Evolutionary conservation across 2,888 invertebrate genomes (phyloP), one percentile per base, ranked within the genome.

Genomic region (Ischnura elegans): DNA sequence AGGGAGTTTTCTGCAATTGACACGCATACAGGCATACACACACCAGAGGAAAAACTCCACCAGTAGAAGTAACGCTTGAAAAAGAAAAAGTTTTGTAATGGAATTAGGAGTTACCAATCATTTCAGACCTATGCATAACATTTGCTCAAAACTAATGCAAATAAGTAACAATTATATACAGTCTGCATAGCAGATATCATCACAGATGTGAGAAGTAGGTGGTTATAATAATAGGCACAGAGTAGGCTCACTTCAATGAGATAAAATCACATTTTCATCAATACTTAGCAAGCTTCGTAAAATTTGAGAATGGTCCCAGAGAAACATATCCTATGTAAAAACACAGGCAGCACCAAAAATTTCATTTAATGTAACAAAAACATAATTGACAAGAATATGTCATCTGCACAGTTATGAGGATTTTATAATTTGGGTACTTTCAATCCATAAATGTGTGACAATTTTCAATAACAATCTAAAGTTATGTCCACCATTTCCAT

Each of bases 161-260:
- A 66, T 42, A 90, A 90, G 61, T 61, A 90, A 93, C 51, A n/a
- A 93, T 85, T 93, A 86, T 93, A 61, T 93, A 93, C 93, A 93
- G 61, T 93, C 93, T 93, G 93, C 93, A 86, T 93, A 86, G 93
- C 93, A 93, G 93, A 93, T 93, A 86, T 93, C 93, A 93, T 93
- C 93, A 93, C 93, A 93, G 93, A 93, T 93, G 86, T 86, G 87
- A 93, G 76, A 93, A 61, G 61, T 55, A 66, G 90, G 47, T 87
- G 55, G 42, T 43, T 90, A 47, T 61, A 66, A 47, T 61, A 66
- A 90, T 90, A 90, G 90, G 90, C 90, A 90, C 90, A 61, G 61
- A 90, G 43, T 90, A 90, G 90, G 90, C 90, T 66, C 66, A 90
- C 43, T 43, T 90, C 43, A 43, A 66, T 25, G 43, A 61, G 43